Conservation (phyloP, 2,797 vertebrate species). For the Morus bassanus region DNA sequence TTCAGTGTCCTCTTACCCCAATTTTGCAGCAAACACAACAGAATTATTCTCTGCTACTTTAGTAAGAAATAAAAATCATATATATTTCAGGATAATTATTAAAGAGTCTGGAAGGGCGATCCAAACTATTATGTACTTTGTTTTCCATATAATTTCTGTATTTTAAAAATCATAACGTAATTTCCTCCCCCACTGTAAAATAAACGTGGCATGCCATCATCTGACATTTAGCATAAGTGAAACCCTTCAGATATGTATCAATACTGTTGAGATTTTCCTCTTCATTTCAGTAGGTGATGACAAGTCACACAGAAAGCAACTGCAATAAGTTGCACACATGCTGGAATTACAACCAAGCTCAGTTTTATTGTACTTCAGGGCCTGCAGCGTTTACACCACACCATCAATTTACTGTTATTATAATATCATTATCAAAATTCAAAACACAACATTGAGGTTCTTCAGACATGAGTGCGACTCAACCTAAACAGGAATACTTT, state of each 20-base stretch:
- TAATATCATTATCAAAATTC: not conserved
- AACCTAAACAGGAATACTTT: not conserved
- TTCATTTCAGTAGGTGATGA: not conserved
- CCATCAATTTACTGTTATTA: not conserved
- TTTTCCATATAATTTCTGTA: not conserved
- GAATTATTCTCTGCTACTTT: not conserved
- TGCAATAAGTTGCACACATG: not conserved
- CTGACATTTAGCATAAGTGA: not conserved
- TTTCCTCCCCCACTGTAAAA: not conserved
- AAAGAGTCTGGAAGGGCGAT: not conserved
- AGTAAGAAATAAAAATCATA: not conserved
- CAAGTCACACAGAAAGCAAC: not conserved
- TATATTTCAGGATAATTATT: not conserved
- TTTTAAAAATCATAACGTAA: not conserved
- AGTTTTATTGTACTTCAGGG: not conserved
- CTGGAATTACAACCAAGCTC: not conserved
- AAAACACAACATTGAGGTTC: not conserved
- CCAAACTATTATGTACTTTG: not conserved
- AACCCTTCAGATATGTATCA: not conserved
- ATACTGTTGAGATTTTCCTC: conserved; percentile 1
- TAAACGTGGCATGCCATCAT: not conserved
- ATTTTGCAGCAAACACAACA: not conserved
- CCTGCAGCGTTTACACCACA: not conserved
- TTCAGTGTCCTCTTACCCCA: not conserved
- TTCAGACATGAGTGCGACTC: not conserved